phyloP scores from a whole-genome alignment of 2,797 vertebrate species.

The Myotis daubentonii region DNA sequence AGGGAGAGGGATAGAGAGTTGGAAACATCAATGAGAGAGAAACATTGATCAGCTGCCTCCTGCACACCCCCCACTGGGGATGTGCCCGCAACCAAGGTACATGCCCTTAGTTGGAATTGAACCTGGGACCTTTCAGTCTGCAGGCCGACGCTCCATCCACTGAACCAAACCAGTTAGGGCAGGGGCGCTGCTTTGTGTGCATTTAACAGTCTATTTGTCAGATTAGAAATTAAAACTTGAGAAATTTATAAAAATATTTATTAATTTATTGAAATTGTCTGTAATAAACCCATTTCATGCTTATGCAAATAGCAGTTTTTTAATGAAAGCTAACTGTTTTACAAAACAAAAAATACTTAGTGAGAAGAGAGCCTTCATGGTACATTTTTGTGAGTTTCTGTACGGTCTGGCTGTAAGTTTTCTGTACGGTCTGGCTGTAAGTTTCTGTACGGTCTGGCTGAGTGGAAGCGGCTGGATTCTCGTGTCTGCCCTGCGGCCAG shows the following conservation, averaged over 20 bases:
- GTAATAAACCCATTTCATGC: not conserved
- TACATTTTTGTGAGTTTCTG: not conserved
- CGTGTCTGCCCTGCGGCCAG: not conserved
- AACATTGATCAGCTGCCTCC: too few species aligned
- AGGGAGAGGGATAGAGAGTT: too few species aligned
- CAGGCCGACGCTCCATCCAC: too few species aligned
- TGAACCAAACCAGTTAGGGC: too few species aligned
- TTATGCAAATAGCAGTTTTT: not conserved
- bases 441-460: not conserved
- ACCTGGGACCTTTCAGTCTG: too few species aligned
- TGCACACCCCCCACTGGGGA: too few species aligned
- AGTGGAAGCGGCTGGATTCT: not conserved
- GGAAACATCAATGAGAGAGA: too few species aligned
- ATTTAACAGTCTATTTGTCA: not conserved
- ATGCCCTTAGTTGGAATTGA: too few species aligned
- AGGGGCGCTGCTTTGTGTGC: not conserved
- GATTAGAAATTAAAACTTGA: conserved; percentile 13
- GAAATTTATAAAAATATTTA: not conserved
- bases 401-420: too few species aligned
- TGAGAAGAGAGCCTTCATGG: not conserved
- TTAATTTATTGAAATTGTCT: conserved; percentile 3
- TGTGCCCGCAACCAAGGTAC: too few species aligned
- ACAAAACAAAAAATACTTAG: not conserved
- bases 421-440: too few species aligned
- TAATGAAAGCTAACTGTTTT: not conserved